Base-by-base conservation (phyloP, 2,888 invertebrate species). In the Branchellion lobata region DNA sequence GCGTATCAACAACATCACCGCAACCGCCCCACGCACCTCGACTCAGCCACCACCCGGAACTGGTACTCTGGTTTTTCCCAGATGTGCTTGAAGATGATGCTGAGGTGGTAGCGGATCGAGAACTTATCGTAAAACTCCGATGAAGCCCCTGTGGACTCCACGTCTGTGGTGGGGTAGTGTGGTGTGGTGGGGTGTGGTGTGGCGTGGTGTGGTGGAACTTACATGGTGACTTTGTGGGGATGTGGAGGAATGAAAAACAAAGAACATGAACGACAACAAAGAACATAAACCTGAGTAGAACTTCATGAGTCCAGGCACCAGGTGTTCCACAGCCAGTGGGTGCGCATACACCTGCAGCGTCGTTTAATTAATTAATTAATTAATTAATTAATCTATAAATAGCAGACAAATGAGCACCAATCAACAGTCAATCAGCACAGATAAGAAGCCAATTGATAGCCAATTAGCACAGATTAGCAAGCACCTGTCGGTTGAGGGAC, bases 81-180 rank as follows among this genome's bases (percentile, higher is more conserved):
- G 92, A 99, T 93, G 69, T 86, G 86, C 88, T 96, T 96, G 84
- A 99, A 91, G 85, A 98, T 95, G 86, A 97, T 92, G 88, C 96
- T 96, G 87, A 99, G 96, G 87, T 97, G 96, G 90, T 96, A 96
- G 80, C 99, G 51, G 85, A 99, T 98, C 18, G 95, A 95, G 88
- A 99, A 99, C 89, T 99, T 99, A 89, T 98, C 98, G 86, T 97
- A 99, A 89, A 99, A 99, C 89, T 99, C 99, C 51, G 95, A 95
- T 88, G 94, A 95, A 84, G 96, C 94, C 14, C 98, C 98, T 14
- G 97, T 98, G 18, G 94, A 94, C 89, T 98, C 98, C 79, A 97
- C 94, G 85, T 96, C 96, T 84, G 84, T n/a, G n/a, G n/a, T n/a
- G n/a, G 18, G 85, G 83, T 21, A 14, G 24, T n/a, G n/a, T n/a